phyloP scores from a whole-genome alignment of 2,888 invertebrate genomes.

The Stenchaetothrips biformis region DNA sequence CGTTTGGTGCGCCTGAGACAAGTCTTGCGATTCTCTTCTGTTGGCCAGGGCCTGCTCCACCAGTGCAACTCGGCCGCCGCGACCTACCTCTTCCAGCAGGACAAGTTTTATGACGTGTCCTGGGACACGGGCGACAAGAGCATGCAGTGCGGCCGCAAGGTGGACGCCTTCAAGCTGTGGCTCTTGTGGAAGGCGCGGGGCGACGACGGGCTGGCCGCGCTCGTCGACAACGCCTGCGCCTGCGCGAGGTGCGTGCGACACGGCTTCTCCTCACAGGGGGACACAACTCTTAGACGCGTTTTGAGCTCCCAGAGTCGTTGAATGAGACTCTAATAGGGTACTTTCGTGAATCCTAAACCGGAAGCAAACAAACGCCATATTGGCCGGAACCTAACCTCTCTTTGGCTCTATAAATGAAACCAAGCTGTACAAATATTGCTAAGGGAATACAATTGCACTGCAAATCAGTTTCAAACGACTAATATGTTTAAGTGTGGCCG shows the following conservation, averaged over 20 bases:
- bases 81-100: slow-evolving; percentile 74
- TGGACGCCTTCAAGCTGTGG: slow-evolving; percentile 90
- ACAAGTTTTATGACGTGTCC: slow-evolving; percentile 74
- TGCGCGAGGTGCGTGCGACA: slow-evolving; percentile 49
- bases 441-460: too few relatives aligned
- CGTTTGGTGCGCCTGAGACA: neutral
- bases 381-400: too few relatives aligned
- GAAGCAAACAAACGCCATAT: too few relatives aligned
- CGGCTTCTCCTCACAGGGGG: too few relatives aligned
- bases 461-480: slow-evolving; percentile 18
- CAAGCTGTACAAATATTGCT: too few relatives aligned
- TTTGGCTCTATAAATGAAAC: too few relatives aligned
- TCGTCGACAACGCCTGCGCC: slow-evolving; percentile 62
- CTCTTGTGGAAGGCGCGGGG: slow-evolving; percentile 84
- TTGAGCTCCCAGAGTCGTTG: too few relatives aligned
- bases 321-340: too few relatives aligned
- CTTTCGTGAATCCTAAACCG: too few relatives aligned
- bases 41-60: slow-evolving; percentile 53
- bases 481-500: too few relatives aligned
- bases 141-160: slow-evolving; percentile 87
- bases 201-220: slow-evolving; percentile 53
- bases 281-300: too few relatives aligned
- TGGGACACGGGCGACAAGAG: slow-evolving; percentile 84
- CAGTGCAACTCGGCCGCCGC: slow-evolving; percentile 67
- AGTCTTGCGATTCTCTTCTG: slow-evolving; percentile 27